These are phyloP conservation scores for Remorina albescens DNA, from an alignment of 2,797 vertebrate species.

Conservation along the genomic window DNA sequence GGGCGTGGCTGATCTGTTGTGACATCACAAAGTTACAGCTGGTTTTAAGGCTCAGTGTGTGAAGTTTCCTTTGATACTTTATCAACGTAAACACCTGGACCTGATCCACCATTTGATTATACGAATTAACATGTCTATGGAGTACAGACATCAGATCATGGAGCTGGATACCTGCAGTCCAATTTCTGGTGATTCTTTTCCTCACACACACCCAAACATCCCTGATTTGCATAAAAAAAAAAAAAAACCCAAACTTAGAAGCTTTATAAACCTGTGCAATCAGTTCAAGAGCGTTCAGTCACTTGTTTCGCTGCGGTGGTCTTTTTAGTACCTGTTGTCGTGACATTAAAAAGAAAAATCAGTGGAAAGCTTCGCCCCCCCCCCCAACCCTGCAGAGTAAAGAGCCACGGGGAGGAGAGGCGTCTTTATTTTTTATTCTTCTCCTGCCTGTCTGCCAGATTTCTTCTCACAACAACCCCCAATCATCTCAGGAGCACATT, in stretches of 20 bases:
- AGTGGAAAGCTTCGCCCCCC: not conserved
- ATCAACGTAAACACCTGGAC: no score
- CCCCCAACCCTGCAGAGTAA: not conserved
- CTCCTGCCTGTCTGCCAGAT: not conserved
- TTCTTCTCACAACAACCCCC: conserved; percentile 40
- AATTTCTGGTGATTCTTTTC: not conserved
- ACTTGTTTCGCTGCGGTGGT: conserved; percentile 22
- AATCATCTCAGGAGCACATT: conserved; percentile 64
- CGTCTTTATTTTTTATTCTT: not conserved
- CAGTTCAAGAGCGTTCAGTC: conserved; percentile 16
- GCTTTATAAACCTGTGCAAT: conserved; percentile 6
- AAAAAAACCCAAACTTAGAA: not conserved
- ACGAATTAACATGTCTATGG: no score
- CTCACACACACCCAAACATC: not conserved
- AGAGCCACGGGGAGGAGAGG: conserved; percentile 31
- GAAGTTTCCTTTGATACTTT: no score
- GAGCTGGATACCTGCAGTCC: no score
- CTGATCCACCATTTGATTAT: no score
- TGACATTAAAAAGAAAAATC: conserved; percentile 25
- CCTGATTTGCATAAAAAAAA: conserved; percentile 14
- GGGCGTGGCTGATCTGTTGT: no score
- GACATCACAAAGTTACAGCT: no score
- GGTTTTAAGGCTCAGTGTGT: no score
- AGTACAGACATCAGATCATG: no score
- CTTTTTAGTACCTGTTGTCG: conserved; percentile 37